Evolutionary conservation across 2,113 vertebrate species (phyloP), one percentile per base, ranked within the genome.

Genomic region (Platanista minor): DNA sequence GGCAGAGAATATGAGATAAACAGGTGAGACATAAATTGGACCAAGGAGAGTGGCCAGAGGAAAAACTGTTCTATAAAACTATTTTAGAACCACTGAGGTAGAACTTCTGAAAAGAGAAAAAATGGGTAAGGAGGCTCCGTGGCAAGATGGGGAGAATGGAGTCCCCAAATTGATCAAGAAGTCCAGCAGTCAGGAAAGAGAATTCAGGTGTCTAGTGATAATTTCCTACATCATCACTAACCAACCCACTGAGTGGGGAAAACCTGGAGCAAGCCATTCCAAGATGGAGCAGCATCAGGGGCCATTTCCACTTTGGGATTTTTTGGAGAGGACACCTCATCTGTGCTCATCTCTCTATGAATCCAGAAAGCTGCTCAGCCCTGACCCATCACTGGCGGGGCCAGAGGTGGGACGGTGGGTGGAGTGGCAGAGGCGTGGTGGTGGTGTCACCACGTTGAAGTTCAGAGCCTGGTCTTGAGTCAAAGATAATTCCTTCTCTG

Each of bases 361-460:
- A 43, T 67, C 17, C 23, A 75, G 46, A 77, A 57, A 49, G 33
- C 14, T 57, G 46, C 36, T 82, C 15, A 41, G 59, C 33, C 8
- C 20, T 57, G 41, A 77, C 11, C 27, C 17, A 33, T 12, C 43
- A 39, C 0, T 92, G 80, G 62, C 5, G 12, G 62, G 36, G 21
- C 36, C 62, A 82, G 88, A 41, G 20, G 13, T 27, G 20, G 20
- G 12, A 14, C 57, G 10, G n/a, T 1, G 25, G 20, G 11, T 69
- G 8, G 54, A 11, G 6, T 33, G 31, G 5, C 13, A 27, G 20
- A 54, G 10, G 6, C 0, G 12, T 8, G 20, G 21, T 2, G 1
- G 25, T 61, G 7, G 27, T 77, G 66, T 20, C 3, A 12, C 61
- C 49, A 46, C 15, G 2, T 4, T 25, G 10, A 78, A 87, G 57